Percentiles rank a stretch among this genome's conserved stretches.
Evolutionary conservation across 2,888 invertebrate species (phyloP).

Genomic region (Lutraria lutraria): DNA sequence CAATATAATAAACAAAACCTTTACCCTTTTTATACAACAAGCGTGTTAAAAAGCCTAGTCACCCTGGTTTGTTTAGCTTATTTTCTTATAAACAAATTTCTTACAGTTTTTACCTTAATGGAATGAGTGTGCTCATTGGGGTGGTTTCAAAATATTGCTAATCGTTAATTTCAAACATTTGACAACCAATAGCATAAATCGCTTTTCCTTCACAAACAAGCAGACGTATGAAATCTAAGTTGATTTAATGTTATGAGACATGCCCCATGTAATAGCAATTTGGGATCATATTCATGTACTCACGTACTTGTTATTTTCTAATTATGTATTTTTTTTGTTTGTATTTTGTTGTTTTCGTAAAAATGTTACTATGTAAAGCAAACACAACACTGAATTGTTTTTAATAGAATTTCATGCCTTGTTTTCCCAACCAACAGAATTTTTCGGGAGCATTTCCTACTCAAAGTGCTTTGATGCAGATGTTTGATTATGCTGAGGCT

Average conservation of each 20-base stretch:
- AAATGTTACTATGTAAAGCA: not conserved
- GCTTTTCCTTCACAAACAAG: too few relatives aligned
- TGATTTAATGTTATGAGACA: not conserved
- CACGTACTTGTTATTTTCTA: not conserved
- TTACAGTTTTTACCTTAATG: too few relatives aligned
- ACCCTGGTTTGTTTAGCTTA: too few relatives aligned
- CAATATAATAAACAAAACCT: too few relatives aligned
- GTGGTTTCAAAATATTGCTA: too few relatives aligned
- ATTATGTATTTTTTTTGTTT: not conserved
- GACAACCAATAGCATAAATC: too few relatives aligned
- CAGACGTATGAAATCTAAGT: too few relatives aligned
- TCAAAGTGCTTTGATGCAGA: constrained; percentile 96
- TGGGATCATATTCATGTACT: not conserved
- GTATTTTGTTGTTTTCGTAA: not conserved
- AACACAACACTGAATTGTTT: not conserved
- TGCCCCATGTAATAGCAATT: not conserved
- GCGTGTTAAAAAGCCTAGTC: too few relatives aligned
- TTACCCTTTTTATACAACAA: too few relatives aligned
- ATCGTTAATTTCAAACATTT: too few relatives aligned
- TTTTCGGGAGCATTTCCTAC: constrained; percentile 96
- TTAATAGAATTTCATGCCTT: not conserved
- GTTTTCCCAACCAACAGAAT: constrained; percentile 82
- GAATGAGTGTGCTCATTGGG: too few relatives aligned
- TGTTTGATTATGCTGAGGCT: constrained; percentile 98
- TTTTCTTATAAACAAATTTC: too few relatives aligned